Evolutionary conservation across 2,113 vertebrate genomes (phyloP).

Genomic region (Helogale parvula): DNA sequence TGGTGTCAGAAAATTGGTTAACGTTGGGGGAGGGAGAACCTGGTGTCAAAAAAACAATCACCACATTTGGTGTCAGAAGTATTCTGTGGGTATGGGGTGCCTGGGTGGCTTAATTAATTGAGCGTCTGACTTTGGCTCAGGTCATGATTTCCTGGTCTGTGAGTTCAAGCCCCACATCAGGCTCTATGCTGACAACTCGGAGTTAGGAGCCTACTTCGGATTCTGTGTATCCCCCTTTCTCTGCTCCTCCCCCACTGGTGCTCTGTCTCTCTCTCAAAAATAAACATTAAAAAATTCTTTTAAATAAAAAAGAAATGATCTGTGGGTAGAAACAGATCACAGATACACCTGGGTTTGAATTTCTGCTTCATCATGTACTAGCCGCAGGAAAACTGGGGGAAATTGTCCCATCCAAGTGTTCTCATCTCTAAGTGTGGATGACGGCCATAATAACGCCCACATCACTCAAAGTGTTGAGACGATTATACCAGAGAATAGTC

Average conservation of each 20-base stretch:
- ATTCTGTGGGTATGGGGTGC: not conserved
- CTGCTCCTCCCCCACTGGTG: too few species aligned
- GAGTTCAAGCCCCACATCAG: too few species aligned
- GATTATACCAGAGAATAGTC: not conserved
- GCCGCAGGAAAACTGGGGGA: not conserved
- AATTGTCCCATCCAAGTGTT: not conserved
- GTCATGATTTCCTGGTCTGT: too few species aligned
- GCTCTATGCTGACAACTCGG: too few species aligned
- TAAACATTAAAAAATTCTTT: too few species aligned
- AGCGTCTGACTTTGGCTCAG: too few species aligned
- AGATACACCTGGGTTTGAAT: not conserved
- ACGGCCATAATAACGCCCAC: not conserved
- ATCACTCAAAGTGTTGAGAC: not conserved
- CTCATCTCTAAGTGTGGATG: not conserved
- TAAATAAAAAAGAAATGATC: not conserved
- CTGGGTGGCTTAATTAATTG: too few species aligned
- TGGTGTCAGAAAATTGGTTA: not conserved
- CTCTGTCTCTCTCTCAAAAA: too few species aligned
- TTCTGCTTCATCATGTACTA: not conserved
- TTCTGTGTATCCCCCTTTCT: too few species aligned
- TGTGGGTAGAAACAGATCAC: not conserved
- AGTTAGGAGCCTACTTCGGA: too few species aligned
- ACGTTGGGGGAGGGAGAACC: accelerated
- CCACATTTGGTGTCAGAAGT: not conserved
- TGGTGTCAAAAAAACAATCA: not conserved